These are phyloP conservation scores for Hippocampus kuda DNA, from an alignment of 2,797 vertebrate species.

Conservation along the genomic window DNA sequence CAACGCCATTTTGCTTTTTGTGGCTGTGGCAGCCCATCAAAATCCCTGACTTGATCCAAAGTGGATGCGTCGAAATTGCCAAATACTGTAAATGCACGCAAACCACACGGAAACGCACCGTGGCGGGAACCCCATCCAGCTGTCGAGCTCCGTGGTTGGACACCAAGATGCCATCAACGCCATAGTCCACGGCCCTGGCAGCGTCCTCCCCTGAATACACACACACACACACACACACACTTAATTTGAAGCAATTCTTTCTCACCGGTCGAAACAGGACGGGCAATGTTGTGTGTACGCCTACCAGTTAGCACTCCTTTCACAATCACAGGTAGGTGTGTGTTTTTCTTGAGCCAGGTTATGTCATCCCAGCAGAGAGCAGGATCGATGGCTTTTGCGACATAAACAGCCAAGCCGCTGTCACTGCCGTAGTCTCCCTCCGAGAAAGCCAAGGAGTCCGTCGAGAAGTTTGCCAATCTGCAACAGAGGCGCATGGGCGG, in stretches of 20 bases:
- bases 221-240: neutral
- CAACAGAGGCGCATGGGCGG: conserved; percentile 3
- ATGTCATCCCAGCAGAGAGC: conserved; percentile 79
- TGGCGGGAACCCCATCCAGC: conserved; percentile 81
- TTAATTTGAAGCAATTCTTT: neutral
- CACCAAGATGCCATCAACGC: conserved; percentile 77
- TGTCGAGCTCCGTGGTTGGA: conserved; percentile 87
- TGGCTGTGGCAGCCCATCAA: too few species aligned
- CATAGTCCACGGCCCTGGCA: conserved; percentile 65
- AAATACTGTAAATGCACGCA: conserved; percentile 7
- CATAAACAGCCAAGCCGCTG: conserved; percentile 81
- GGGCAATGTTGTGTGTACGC: neutral
- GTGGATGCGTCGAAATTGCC: too few species aligned
- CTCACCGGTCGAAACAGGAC: neutral
- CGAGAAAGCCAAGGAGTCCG: conserved; percentile 76
- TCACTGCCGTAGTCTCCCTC: conserved; percentile 73
- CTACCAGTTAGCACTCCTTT: conserved; percentile 80
- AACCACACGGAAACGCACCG: conserved; percentile 48
- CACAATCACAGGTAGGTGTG: conserved; percentile 66
- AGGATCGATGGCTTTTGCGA: conserved; percentile 74
- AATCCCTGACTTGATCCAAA: too few species aligned
- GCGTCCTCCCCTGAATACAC: conserved; percentile 78
- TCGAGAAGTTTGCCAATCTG: conserved; percentile 88
- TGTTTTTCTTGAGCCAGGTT: conserved; percentile 75
- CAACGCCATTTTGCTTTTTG: too few species aligned